Conservation (phyloP, 1,140 invertebrate genomes). For the Anoplolepis gracilipes region DNA sequence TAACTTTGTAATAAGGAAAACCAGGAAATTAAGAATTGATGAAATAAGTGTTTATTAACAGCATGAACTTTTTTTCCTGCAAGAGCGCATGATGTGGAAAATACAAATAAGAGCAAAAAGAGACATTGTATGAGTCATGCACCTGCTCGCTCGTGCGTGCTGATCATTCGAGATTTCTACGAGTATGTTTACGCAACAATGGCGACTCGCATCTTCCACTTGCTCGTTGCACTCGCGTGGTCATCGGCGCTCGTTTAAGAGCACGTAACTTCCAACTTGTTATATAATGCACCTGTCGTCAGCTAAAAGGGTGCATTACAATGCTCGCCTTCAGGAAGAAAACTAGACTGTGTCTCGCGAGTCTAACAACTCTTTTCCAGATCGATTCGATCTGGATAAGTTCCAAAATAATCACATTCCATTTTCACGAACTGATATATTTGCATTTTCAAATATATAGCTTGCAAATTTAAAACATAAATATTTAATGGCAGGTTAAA, state of each 20-base stretch:
- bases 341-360: background rate
- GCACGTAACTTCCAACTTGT: constrained; percentile 18
- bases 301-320: constrained; percentile 7
- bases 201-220: constrained; percentile 17
- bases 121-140: constrained; percentile 45
- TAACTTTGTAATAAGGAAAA: background rate
- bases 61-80: background rate
- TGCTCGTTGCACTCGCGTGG: constrained; percentile 1
- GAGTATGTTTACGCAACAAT: constrained; percentile 27
- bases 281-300: constrained; percentile 45
- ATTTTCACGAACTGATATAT: background rate
- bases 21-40: background rate
- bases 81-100: background rate
- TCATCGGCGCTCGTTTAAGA: background rate
- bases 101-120: constrained; percentile 17
- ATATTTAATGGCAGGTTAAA: background rate
- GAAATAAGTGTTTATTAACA: background rate
- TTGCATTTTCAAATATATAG: background rate
- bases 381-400: constrained; percentile 1
- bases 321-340: background rate
- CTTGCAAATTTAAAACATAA: background rate
- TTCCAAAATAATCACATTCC: constrained; percentile 5
- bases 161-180: constrained; percentile 41
- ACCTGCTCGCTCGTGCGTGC: constrained; percentile 13
- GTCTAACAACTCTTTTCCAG: background rate